Percentiles rank a stretch among this genome's conserved stretches.
phyloP scores from a whole-genome alignment of 2,113 vertebrate genomes.

The Tinamus guttatus region DNA sequence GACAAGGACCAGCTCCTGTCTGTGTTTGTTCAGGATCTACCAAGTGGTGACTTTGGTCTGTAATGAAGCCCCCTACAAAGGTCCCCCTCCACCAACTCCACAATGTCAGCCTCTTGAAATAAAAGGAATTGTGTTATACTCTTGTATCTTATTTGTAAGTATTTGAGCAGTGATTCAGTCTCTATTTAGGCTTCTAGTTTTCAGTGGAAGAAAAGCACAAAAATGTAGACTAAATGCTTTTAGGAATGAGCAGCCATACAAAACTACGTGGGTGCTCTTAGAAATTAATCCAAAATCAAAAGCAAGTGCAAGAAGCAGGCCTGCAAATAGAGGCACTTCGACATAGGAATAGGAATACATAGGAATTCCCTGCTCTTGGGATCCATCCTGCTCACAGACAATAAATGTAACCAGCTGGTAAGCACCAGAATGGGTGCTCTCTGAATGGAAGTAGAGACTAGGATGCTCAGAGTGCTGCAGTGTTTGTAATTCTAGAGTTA shows the following conservation, averaged over 20 bases:
- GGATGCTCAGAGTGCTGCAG: not conserved
- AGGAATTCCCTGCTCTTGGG: not conserved
- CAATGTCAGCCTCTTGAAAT: not conserved
- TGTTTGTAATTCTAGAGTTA: not conserved
- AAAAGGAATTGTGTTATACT: not conserved
- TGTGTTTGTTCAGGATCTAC: not conserved
- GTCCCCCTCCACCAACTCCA: not conserved
- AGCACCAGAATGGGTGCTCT: not conserved
- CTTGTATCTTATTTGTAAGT: not conserved
- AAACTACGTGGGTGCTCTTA: not conserved
- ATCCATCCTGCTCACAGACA: not conserved
- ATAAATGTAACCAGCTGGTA: not conserved
- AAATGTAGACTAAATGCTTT: not conserved
- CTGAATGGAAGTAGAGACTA: not conserved
- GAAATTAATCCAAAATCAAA: slow-evolving; percentile 43
- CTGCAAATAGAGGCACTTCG: not conserved
- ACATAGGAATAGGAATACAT: not conserved
- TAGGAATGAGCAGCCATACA: not conserved
- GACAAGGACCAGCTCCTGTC: rapidly evolving
- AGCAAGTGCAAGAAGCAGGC: not conserved
- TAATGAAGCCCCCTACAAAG: not conserved
- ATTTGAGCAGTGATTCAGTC: not conserved
- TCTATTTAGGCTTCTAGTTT: not conserved
- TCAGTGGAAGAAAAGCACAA: not conserved
- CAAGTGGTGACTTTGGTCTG: not conserved